Percentiles rank a stretch among this genome's conserved stretches.
These are phyloP conservation scores for Mionectes macconnelli DNA, from an alignment of 2,113 vertebrate species.

Conservation along the genomic window DNA sequence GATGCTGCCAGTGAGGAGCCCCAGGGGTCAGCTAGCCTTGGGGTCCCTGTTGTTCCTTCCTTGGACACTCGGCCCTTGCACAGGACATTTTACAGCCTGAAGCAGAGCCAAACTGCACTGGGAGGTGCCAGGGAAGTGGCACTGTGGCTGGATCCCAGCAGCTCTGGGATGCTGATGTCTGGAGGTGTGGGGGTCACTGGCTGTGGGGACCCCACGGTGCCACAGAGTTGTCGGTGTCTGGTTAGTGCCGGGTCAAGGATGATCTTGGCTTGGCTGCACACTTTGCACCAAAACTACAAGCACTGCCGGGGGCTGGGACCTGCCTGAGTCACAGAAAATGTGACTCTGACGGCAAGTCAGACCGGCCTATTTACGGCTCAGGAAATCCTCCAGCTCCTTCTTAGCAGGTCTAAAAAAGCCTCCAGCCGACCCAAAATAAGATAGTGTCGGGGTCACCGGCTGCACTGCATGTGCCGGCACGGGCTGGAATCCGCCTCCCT, in stretches of 20 bases:
- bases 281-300: not conserved
- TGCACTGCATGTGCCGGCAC: not conserved
- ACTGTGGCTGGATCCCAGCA: not conserved
- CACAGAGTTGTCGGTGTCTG: not conserved
- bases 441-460: not conserved
- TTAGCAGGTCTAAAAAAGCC: not conserved
- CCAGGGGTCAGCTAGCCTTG: not conserved
- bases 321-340: conserved; percentile 15
- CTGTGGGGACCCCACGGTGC: not conserved
- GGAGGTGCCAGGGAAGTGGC: not conserved
- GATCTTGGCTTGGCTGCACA: not conserved
- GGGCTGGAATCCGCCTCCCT: not conserved
- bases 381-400: not conserved
- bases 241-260: not conserved
- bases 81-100: not conserved
- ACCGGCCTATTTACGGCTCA: not conserved
- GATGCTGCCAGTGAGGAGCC: not conserved
- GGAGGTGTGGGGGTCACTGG: not conserved
- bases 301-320: not conserved
- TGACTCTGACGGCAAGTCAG: not conserved
- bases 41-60: not conserved
- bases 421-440: not conserved
- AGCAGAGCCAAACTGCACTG: not conserved
- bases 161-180: not conserved
- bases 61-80: not conserved